phyloP scores from a whole-genome alignment of 37 sponge, comb jelly and placozoan species.

The Beroe forskalii region DNA sequence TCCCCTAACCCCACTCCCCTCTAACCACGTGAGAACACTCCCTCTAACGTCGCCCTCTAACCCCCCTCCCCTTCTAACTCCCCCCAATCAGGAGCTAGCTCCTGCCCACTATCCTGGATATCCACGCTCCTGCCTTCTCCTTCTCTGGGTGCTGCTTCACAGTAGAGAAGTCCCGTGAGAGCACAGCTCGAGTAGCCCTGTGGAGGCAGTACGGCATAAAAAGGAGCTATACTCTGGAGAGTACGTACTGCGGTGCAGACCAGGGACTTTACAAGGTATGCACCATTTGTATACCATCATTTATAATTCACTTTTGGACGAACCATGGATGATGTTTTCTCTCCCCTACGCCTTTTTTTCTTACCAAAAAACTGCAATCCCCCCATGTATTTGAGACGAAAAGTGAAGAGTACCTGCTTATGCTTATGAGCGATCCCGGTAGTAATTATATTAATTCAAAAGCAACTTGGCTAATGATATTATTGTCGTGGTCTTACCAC shows the following conservation, averaged over 20 bases:
- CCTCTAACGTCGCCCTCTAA: neutral
- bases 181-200: conserved; percentile 81
- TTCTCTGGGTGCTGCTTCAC: conserved; percentile 76
- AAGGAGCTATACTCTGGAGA: conserved; percentile 86
- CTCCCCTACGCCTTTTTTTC: no score
- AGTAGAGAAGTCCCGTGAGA: conserved; percentile 80
- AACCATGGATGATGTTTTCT: neutral
- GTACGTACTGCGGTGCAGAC: conserved; percentile 86
- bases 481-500: no score
- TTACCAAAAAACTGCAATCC: no score
- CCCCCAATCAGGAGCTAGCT: no score
- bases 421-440: no score
- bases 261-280: conserved; percentile 76
- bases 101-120: conserved; percentile 68
- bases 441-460: no score
- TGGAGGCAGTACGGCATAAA: conserved; percentile 80
- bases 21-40: no score
- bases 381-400: no score
- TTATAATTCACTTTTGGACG: neutral
- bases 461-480: no score
- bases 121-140: conserved; percentile 74
- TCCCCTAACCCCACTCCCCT: neutral
- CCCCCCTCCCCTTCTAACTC: neutral
- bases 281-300: no score
- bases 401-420: no score